phyloP scores from a whole-genome alignment of 2,888 invertebrate genomes.

The Andrena camellia region DNA sequence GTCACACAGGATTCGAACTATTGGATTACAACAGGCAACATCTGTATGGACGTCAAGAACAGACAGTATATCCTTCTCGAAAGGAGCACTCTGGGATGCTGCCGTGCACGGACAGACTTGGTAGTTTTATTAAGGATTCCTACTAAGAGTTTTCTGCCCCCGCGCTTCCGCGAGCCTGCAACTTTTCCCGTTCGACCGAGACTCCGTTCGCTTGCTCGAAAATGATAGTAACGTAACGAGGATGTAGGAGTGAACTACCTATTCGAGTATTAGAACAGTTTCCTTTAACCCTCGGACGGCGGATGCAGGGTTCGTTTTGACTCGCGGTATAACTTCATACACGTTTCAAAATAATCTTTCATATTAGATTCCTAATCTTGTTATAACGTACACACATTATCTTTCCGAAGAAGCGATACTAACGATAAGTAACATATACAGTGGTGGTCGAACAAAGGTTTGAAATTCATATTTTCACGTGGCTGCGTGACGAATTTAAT shows the following conservation, averaged over 20 bases:
- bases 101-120: constrained; percentile 33
- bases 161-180: background rate
- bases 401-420: no score
- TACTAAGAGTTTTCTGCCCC: constrained; percentile 19
- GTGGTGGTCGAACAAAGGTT: no score
- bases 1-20: constrained; percentile 65
- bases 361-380: no score
- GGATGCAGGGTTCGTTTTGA: no score
- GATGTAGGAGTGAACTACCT: background rate
- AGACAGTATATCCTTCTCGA: constrained; percentile 55
- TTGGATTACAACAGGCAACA: constrained; percentile 66
- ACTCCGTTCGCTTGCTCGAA: background rate
- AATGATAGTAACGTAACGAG: background rate
- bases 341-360: no score
- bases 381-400: no score
- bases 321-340: no score
- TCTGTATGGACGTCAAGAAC: constrained; percentile 56
- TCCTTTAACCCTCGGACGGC: no score
- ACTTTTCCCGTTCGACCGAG: background rate
- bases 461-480: no score
- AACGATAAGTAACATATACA: no score
- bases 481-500: no score
- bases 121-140: constrained; percentile 36
- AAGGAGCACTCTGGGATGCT: constrained; percentile 43
- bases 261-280: background rate